Percentiles rank a stretch among this genome's conserved stretches.
phyloP scores from a whole-genome alignment of 2,888 invertebrate genomes.

The Antheraea yamamai region DNA sequence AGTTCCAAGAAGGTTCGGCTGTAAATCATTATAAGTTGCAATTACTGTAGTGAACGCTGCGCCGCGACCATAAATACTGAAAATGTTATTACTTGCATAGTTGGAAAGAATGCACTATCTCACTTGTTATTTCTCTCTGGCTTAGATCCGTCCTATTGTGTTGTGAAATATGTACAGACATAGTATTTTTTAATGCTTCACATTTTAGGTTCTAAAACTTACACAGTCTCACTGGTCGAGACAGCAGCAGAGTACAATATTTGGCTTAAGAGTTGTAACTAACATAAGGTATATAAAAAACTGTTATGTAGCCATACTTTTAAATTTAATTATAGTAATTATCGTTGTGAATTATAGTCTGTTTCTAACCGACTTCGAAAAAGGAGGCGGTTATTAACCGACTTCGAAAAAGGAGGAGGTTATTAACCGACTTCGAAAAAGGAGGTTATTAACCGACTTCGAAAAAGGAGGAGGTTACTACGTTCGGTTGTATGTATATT shows the following conservation, averaged over 20 bases:
- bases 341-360: too few species aligned
- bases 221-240: neutral
- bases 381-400: too few species aligned
- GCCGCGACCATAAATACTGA: slow-evolving; percentile 61
- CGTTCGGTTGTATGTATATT: too few species aligned
- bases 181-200: neutral
- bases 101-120: slow-evolving; percentile 54
- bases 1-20: slow-evolving; percentile 32
- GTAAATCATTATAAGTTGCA: slow-evolving; percentile 77
- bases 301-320: too few species aligned
- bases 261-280: neutral
- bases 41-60: slow-evolving; percentile 57
- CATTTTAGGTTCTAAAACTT: neutral
- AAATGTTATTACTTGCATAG: slow-evolving; percentile 71
- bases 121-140: neutral
- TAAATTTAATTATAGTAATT: too few species aligned
- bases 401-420: too few species aligned
- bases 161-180: neutral
- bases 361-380: too few species aligned
- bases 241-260: neutral
- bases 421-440: too few species aligned
- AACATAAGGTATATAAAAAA: neutral
- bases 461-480: too few species aligned
- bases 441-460: too few species aligned
- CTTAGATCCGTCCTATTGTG: neutral